Percentiles rank a stretch among this genome's conserved stretches.
These are phyloP conservation scores for Panurus biarmicus DNA, from an alignment of 2,113 vertebrate genomes.

Conservation along the genomic window DNA sequence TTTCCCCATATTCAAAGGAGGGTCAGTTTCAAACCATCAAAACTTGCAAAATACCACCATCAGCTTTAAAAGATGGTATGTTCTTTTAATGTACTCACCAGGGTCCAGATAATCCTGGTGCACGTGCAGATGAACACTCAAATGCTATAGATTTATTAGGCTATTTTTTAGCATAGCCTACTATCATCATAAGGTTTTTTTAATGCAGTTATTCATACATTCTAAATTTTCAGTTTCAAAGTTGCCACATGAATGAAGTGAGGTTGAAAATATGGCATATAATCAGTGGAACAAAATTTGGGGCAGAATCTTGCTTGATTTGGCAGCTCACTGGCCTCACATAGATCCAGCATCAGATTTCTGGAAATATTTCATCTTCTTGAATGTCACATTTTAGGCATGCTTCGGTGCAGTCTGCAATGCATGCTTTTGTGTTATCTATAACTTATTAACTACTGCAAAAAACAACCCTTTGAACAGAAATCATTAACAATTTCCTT, in stretches of 20 bases:
- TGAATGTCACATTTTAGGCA: background rate
- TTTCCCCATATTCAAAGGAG: background rate
- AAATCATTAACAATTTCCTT: background rate
- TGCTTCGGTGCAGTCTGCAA: background rate
- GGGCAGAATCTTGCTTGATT: background rate
- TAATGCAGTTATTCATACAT: background rate
- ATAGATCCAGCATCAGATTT: background rate
- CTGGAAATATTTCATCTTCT: background rate
- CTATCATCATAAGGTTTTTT: rapidly evolving
- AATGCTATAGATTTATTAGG: background rate
- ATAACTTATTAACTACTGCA: background rate
- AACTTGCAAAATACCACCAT: background rate
- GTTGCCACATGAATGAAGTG: background rate
- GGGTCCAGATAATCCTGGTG: background rate
- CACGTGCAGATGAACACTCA: background rate
- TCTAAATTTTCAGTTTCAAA: background rate
- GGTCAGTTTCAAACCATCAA: background rate
- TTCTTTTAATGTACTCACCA: background rate
- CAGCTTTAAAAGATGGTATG: background rate
- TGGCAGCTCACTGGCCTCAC: background rate
- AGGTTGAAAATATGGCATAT: background rate
- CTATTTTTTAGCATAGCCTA: background rate
- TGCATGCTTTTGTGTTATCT: background rate
- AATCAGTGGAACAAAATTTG: background rate
- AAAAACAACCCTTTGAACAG: background rate